Base-by-base conservation (phyloP, 2,888 invertebrate genomes). In the Heliconius ismenius region DNA sequence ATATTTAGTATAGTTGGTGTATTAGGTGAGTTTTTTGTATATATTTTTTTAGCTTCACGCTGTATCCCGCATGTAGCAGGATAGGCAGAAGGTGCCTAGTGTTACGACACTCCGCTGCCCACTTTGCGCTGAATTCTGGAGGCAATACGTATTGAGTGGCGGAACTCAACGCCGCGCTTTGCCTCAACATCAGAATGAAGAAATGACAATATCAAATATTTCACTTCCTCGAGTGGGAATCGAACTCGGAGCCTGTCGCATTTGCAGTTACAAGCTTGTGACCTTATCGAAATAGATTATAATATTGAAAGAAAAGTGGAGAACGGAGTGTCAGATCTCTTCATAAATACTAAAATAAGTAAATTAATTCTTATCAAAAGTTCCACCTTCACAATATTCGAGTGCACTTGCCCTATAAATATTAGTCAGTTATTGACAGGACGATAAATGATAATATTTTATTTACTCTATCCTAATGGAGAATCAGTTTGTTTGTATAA, bases 1-100 rank as follows among this genome's bases (percentile, higher is more conserved):
- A 87, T 97, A 76, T 98, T 98, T 92, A 96, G 96, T 86, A 90
- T 97, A 76, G 94, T 98, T 67, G 98, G 98, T 79, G 95, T 97
- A 79, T 92, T 96, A 78, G 98, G 98, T 98, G 93, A 95, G 95
- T 90, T 69, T 69, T 81, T 74, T 75, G 13, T 18, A 49, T 49
- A 49, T 49, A 36, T 36, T n/a, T 58, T 58, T 58, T 11, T 0
- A 10, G 21, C 3, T 6, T 64, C 64, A 32, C 32, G 32, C 63
- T 28, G 2, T 63, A 28, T 21, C 15, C 32, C n/a, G 10, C n/a
- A 58, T n/a, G 0, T 58, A n/a, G 58, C 58, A n/a, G n/a, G 21
- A 3, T 58, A 10, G n/a, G n/a, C n/a, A 58, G n/a, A n/a, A 10
- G 58, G 4, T 10, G n/a, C 3, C 11, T 58, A 58, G 10, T 58